These are phyloP conservation scores for Montipora capricornis DNA, from an alignment of 64 coral and sea anemone genomes.

Conservation along the genomic window DNA sequence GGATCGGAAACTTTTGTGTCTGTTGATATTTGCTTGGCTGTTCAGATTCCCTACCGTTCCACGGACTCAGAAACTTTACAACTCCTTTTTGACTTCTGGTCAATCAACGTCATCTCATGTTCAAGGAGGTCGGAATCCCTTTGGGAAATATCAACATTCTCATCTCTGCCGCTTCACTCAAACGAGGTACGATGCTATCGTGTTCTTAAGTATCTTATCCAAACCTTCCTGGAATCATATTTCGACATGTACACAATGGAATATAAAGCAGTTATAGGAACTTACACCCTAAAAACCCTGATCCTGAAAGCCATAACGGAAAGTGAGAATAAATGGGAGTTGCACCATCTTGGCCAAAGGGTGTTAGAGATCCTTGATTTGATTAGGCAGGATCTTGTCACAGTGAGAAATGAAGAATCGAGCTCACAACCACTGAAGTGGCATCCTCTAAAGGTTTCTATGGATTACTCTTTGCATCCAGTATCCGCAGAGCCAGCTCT, in stretches of 20 bases:
- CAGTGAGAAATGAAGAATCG: not conserved
- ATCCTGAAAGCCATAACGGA: constrained; percentile 45
- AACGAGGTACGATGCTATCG: constrained; percentile 42
- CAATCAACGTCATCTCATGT: constrained; percentile 27
- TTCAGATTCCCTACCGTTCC: constrained; percentile 31
- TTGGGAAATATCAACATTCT: constrained; percentile 6
- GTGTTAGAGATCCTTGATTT: constrained; percentile 48
- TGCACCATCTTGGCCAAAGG: constrained; percentile 30
- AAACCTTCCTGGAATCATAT: constrained; percentile 58
- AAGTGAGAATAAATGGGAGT: constrained; percentile 44
- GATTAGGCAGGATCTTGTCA: constrained; percentile 40
- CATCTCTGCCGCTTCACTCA: constrained; percentile 9
- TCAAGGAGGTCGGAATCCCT: constrained; percentile 42
- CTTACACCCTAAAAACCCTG: constrained; percentile 68
- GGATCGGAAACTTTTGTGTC: constrained; percentile 51
- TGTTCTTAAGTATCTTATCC: constrained; percentile 54
- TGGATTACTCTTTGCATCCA: constrained; percentile 53
- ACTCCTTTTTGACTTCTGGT: constrained; percentile 71
- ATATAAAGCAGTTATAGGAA: constrained; percentile 60
- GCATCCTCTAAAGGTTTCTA: constrained; percentile 46
- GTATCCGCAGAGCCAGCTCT: constrained; percentile 52
- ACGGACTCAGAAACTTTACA: constrained; percentile 14
- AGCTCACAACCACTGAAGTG: constrained; percentile 2
- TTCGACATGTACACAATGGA: constrained; percentile 59
- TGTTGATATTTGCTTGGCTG: constrained; percentile 62